Percentiles rank a stretch among this genome's conserved stretches.
Evolutionary conservation across 1,140 invertebrate genomes (phyloP).

Genomic region (Telenomus remus): DNA sequence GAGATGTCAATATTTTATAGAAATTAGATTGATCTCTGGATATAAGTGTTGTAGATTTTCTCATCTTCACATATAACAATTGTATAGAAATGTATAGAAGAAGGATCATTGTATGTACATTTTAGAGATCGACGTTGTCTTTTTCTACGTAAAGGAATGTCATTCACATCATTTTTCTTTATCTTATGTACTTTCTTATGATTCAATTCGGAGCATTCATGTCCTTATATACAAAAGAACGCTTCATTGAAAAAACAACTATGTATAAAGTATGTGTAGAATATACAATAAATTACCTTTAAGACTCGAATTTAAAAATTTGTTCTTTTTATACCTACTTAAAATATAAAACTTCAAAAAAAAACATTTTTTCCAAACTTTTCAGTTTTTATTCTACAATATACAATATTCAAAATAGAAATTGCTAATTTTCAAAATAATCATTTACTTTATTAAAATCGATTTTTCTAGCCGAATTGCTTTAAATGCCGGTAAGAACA

Average conservation of each 20-base stretch:
- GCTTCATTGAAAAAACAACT: slow-evolving; percentile 39
- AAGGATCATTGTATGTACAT: slow-evolving; percentile 30
- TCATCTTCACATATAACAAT: slow-evolving; percentile 29
- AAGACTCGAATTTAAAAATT: slow-evolving; percentile 22
- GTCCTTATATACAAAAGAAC: slow-evolving; percentile 22
- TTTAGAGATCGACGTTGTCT: slow-evolving; percentile 33
- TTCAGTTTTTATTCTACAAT: too few relatives aligned
- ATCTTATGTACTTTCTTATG: slow-evolving; percentile 29
- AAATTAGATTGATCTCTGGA: slow-evolving; percentile 32
- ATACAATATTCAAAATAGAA: too few relatives aligned
- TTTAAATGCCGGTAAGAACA: too few relatives aligned
- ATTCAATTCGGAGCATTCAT: slow-evolving; percentile 33
- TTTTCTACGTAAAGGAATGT: slow-evolving; percentile 37
- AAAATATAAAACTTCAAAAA: too few relatives aligned
- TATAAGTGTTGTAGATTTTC: slow-evolving; percentile 40
- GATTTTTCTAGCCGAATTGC: too few relatives aligned
- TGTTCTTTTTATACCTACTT: too few relatives aligned
- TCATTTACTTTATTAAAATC: too few relatives aligned
- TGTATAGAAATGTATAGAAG: slow-evolving; percentile 30
- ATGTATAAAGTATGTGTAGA: slow-evolving; percentile 45
- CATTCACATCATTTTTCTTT: slow-evolving; percentile 35
- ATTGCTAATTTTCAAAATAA: too few relatives aligned
- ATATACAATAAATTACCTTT: slow-evolving; percentile 43
- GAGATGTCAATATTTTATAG: slow-evolving; percentile 43
- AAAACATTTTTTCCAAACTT: too few relatives aligned